phyloP scores from a whole-genome alignment of 2,888 invertebrate genomes.

The Hesperia comma region DNA sequence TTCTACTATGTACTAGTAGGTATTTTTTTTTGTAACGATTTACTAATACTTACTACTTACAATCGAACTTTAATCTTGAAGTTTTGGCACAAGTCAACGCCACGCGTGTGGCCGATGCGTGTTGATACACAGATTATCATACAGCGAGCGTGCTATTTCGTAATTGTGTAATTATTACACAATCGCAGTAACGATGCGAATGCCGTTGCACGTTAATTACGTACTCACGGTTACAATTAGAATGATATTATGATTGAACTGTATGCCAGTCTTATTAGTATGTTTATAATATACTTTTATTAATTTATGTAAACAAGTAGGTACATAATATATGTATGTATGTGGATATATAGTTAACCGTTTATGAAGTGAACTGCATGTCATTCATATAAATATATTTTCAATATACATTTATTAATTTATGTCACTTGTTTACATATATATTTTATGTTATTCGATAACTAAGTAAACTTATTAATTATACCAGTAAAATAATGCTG shows the following conservation, averaged over 20 bases:
- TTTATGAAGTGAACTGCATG: constrained; percentile 13
- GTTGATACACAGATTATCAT: constrained; percentile 55
- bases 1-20: no score
- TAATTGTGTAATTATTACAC: constrained; percentile 55
- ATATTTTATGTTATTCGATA: no score
- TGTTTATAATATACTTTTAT: no score
- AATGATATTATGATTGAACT: constrained; percentile 28
- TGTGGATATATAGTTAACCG: no score
- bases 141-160: constrained; percentile 47
- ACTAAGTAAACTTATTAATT: no score
- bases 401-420: no score
- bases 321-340: no score
- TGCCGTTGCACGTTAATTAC: constrained; percentile 38
- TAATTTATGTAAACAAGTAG: no score
- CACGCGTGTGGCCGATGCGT: constrained; percentile 45
- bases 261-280: not conserved
- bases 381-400: not conserved
- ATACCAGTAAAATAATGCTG: no score
- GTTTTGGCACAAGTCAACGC: constrained; percentile 22
- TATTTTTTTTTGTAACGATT: no score
- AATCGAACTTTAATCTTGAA: not conserved
- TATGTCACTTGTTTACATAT: no score
- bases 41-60: no score
- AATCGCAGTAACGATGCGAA: constrained; percentile 54
- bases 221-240: constrained; percentile 24